phyloP scores from a whole-genome alignment of 1,140 invertebrate genomes.

The Anastrepha obliqua region DNA sequence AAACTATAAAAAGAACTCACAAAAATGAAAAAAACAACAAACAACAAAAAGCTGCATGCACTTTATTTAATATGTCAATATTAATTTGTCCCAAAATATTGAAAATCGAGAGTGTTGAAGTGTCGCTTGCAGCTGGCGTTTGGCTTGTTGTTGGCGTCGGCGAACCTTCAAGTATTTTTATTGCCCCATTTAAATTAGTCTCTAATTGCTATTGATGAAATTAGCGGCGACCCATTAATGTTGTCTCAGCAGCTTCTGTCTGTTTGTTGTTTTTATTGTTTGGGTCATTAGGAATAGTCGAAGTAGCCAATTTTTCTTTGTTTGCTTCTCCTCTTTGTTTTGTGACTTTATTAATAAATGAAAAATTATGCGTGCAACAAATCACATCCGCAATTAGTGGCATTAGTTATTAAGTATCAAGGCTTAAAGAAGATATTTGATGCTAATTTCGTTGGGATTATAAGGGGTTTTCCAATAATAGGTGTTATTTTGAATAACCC shows the following conservation, averaged over 20 bases:
- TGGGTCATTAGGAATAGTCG: not conserved
- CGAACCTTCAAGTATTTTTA: constrained; percentile 64
- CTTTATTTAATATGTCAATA: constrained; percentile 19
- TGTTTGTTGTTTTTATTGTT: not conserved
- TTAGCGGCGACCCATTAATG: constrained; percentile 23
- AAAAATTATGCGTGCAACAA: too few relatives aligned
- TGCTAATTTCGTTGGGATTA: not conserved
- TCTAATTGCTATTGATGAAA: constrained; percentile 37
- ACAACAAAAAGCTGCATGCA: not conserved
- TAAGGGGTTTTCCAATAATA: not conserved
- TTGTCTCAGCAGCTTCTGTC: not conserved
- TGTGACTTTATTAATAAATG: too few relatives aligned
- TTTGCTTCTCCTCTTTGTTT: too few relatives aligned
- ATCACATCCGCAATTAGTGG: too few relatives aligned
- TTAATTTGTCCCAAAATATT: constrained; percentile 35
- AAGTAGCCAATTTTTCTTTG: not conserved
- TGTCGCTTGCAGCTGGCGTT: not conserved
- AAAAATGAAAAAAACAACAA: not conserved
- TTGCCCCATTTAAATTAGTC: constrained; percentile 57
- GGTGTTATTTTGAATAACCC: too few relatives aligned
- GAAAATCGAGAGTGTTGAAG: constrained; percentile 1
- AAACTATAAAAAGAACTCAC: not conserved
- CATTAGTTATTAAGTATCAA: too few relatives aligned
- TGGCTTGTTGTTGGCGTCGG: constrained; percentile 16
- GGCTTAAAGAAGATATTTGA: too few relatives aligned